A percentile compares a stretch with the other conserved stretches of the same genome.
Evolutionary conservation across 2,113 vertebrate species (phyloP).

Genomic region (Orthochromis malagaraziensis): DNA sequence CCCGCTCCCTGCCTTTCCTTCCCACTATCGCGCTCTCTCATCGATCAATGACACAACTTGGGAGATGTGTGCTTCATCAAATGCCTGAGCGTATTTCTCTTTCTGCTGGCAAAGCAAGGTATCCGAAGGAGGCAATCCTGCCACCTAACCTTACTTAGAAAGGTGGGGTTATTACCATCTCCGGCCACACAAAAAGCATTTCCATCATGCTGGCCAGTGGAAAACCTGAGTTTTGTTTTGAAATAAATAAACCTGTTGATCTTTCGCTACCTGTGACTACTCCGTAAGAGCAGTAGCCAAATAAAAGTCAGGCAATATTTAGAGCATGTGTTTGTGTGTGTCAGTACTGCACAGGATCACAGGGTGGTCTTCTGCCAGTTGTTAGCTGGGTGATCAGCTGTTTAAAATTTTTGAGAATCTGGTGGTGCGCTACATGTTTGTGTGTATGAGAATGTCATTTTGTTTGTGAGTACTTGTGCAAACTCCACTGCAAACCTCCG

Average conservation of each 20-base stretch:
- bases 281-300: neutral
- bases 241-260: neutral
- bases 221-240: neutral
- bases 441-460: neutral
- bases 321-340: neutral
- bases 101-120: constrained; percentile 41
- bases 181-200: neutral
- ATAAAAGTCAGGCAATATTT: neutral
- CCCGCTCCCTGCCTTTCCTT: neutral
- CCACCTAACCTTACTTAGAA: neutral
- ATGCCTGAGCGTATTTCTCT: constrained; percentile 52
- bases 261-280: neutral
- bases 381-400: neutral
- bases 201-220: neutral
- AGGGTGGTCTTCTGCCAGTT: neutral
- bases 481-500: constrained; percentile 17
- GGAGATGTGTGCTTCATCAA: constrained; percentile 59
- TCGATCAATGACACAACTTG: constrained; percentile 62
- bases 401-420: neutral
- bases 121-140: constrained; percentile 4
- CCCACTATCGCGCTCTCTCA: constrained; percentile 25
- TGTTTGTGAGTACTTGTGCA: neutral
- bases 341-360: neutral
- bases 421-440: neutral
- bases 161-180: neutral